Conservation (phyloP, 1,140 invertebrate genomes). For the Argopecten irradians region DNA sequence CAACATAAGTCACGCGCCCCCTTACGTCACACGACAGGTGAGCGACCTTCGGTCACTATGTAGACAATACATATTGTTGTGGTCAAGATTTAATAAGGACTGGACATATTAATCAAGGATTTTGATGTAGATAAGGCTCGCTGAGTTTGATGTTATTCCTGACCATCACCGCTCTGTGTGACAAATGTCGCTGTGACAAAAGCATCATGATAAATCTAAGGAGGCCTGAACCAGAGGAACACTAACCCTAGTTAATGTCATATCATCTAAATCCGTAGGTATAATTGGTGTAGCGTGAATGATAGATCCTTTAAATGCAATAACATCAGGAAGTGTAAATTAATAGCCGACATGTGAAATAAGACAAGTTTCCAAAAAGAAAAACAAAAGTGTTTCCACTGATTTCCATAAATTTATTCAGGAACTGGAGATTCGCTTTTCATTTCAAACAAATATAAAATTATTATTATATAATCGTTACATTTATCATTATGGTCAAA, state of each 20-base stretch:
- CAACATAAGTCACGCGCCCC: not conserved
- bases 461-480: too few relatives aligned
- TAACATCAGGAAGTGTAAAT: not conserved
- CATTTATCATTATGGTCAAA: too few relatives aligned
- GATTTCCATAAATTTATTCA: too few relatives aligned
- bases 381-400: too few relatives aligned
- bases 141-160: not conserved
- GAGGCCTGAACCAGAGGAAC: not conserved
- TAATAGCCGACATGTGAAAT: not conserved
- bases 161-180: not conserved
- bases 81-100: not conserved
- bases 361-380: too few relatives aligned
- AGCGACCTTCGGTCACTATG: not conserved
- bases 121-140: not conserved
- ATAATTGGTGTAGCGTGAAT: not conserved
- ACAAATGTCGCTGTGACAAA: not conserved
- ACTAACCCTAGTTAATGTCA: not conserved
- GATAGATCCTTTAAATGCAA: not conserved
- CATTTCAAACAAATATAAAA: too few relatives aligned
- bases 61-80: not conserved
- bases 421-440: too few relatives aligned
- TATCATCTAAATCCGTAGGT: not conserved
- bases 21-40: not conserved
- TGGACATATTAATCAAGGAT: not conserved
- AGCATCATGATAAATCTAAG: not conserved